Base-by-base conservation (phyloP, 2,888 invertebrate genomes). In the Spialia ferax region DNA sequence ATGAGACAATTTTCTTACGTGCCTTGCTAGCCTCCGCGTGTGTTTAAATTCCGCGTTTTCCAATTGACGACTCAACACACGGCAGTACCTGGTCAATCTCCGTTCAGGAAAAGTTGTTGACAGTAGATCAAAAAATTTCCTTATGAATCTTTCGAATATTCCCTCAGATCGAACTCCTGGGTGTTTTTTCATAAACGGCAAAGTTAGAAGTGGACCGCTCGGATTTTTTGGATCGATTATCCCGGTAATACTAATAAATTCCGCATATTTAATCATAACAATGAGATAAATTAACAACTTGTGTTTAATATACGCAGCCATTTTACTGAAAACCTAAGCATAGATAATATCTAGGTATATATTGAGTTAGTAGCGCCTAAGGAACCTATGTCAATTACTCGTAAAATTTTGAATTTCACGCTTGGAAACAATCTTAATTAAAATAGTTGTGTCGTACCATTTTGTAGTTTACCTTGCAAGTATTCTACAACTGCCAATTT, bases 111-210 rank as follows among this genome's bases (percentile, higher is more conserved):
- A 83, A 4, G 63, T 68, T 1, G 69, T 76, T 2, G 79, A 74
- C 32, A 90, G 48, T 11, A 84, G 45, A 38, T 81, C 75, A 1
- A 90, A 67, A 8, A 82, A 73, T 7, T 75, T 74, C 32, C 71
- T 75, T 26, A 91, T n/a, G 74, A 91, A 89, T 11, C 55, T 75
- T 68, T 77, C 81, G 60, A 91, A 91, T 42, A 86, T 81, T 5
- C 79, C 82, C 48, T 80, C 71, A 0, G 73, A 55, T 69, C 68
- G 70, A 7, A 70, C 48, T 2, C 18, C 50, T 57, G 50, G 18
- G 13, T 38, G 48, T 52, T 50, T 22, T 35, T 38, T 65, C 64
- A 64, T 64, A n/a, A 60, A 13, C 13, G 63, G 63, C 20, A 71
- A 63, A 42, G 63, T 29, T 52, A 71, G 15, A 50, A 69, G 18